Conservation (phyloP, 2,888 invertebrate genomes). For the Ophion slaviceki region DNA sequence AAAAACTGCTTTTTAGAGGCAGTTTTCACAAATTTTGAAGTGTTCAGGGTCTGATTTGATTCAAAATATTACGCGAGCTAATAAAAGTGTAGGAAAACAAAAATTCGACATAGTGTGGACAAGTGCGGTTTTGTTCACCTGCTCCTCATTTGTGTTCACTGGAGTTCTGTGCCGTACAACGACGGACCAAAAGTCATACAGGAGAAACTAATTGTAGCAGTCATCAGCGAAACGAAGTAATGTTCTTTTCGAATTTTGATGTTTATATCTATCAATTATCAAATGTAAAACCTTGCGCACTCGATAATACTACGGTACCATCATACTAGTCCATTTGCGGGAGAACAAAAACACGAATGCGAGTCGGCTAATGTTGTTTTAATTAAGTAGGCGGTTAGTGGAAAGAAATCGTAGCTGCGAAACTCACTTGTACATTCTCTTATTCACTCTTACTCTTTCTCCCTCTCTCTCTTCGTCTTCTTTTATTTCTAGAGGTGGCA, state of each 20-base stretch:
- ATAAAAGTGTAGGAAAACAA: too few relatives aligned
- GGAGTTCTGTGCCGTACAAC: not conserved
- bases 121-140: too few relatives aligned
- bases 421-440: slow-evolving; percentile 61
- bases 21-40: too few relatives aligned
- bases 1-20: too few relatives aligned
- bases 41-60: too few relatives aligned
- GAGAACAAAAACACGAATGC: slow-evolving; percentile 40
- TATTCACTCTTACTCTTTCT: slow-evolving; percentile 65
- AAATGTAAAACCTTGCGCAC: slow-evolving; percentile 6
- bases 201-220: not conserved
- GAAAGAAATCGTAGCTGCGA: slow-evolving; percentile 65
- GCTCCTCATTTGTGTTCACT: not conserved
- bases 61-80: too few relatives aligned
- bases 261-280: not conserved
- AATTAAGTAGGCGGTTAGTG: slow-evolving; percentile 82
- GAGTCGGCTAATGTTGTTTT: slow-evolving; percentile 81
- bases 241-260: not conserved
- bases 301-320: slow-evolving; percentile 13
- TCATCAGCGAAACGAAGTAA: not conserved
- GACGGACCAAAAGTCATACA: not conserved
- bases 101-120: too few relatives aligned
- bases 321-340: slow-evolving; percentile 18
- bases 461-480: slow-evolving; percentile 55
- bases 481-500: slow-evolving; percentile 78